Percentiles rank a stretch among this genome's conserved stretches.
Evolutionary conservation across 2,113 vertebrate genomes (phyloP).

Genomic region (Pterocles gutturalis): DNA sequence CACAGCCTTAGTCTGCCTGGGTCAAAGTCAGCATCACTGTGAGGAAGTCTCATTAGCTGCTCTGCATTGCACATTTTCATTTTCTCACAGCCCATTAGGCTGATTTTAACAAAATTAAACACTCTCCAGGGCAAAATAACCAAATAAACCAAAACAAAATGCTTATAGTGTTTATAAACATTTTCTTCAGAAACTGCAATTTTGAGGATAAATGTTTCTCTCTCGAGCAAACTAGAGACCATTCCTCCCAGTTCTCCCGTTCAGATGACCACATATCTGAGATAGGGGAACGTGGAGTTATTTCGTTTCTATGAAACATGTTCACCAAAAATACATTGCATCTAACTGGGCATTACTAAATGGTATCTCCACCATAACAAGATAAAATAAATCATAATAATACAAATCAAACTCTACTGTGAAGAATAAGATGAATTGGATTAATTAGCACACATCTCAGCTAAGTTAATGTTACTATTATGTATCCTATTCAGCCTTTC

Average conservation of each 20-base stretch:
- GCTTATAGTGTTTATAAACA: background rate
- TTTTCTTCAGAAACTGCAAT: background rate
- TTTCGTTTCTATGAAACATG: background rate
- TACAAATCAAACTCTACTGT: background rate
- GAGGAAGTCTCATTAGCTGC: background rate
- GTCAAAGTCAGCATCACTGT: background rate
- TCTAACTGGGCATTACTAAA: background rate
- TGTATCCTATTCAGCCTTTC: background rate
- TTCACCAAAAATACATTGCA: background rate
- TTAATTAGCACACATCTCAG: background rate
- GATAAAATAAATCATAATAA: background rate
- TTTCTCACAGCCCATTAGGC: background rate
- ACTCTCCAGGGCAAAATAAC: background rate
- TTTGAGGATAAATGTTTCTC: background rate
- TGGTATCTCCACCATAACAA: background rate
- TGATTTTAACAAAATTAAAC: conserved; percentile 23
- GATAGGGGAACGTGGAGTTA: background rate
- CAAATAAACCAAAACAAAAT: background rate
- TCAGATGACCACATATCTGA: background rate
- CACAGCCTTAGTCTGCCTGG: background rate
- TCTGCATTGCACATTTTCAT: background rate
- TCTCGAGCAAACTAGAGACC: background rate
- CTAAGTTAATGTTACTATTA: background rate
- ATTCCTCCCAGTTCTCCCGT: background rate
- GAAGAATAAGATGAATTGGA: background rate